Evolutionary conservation across 2,113 vertebrate genomes (phyloP), one percentile per base, ranked within the genome.

Genomic region (Fregetta grallaria): DNA sequence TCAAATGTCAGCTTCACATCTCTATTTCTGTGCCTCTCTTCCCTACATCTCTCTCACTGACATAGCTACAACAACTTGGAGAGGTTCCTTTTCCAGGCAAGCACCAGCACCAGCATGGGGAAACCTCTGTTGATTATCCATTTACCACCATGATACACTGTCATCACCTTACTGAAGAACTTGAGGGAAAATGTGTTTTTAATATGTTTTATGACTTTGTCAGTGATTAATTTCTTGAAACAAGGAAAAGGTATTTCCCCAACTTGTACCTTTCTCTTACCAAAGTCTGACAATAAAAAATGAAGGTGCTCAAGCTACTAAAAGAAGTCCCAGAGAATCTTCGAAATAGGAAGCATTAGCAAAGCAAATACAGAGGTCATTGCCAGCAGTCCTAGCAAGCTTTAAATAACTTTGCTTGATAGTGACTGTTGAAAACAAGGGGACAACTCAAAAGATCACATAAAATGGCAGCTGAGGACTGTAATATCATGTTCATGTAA

Each of bases 91-190:
- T 79, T 40, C 26, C 11, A 65, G 30, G n/a, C 10, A 78, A 91
- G 26, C 2, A 9, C 8, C 11, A 44, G 8, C 14, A 52, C 3
- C 9, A 32, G 2, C 0, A 0, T n/a, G 30, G 15, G 17, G 61
- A 7, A 75, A 75, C n/a, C 21, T 52, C 18, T 75, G 6, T 11
- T 67, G 36, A 61, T 32, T 40, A 45, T 42, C 7, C 8, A 27
- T 78, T 79, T 63, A 17, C 29, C 15, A 56, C 49, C n/a, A 15
- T 2, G 1, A 62, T 26, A 42, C 8, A 4, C 11, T 34, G 21
- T 32, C 21, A 79, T 62, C 9, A 45, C 30, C 22, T n/a, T 58
- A 49, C 2, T 45, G 66, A 56, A 73, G 29, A 68, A 85, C 32
- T 21, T 56, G 16, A 45, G 18, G 45, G 19, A 5, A 78, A 78